phyloP scores from a whole-genome alignment of 2,113 vertebrate genomes.

The Mormyrus iriodes region DNA sequence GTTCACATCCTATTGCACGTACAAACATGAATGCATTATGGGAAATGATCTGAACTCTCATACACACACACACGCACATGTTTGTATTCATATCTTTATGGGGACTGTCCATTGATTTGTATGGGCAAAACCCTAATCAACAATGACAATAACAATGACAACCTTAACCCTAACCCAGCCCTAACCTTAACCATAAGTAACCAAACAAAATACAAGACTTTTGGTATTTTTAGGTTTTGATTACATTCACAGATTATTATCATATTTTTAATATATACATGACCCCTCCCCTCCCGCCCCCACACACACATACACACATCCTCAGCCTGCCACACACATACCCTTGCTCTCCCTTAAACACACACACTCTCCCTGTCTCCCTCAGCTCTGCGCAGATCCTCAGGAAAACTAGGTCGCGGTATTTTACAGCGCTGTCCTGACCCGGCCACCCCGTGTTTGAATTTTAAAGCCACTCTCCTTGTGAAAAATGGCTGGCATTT shows the following conservation, averaged over 20 bases:
- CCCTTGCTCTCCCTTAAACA: not conserved
- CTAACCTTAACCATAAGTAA: too few species aligned
- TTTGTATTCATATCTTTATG: too few species aligned
- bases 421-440: not conserved
- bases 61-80: not conserved
- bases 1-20: too few species aligned
- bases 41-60: not conserved
- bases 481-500: not conserved
- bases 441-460: not conserved
- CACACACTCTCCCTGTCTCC: not conserved
- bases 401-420: not conserved
- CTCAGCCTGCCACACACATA: not conserved
- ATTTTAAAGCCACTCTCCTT: constrained; percentile 4
- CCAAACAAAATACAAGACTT: too few species aligned
- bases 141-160: too few species aligned
- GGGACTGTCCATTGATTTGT: too few species aligned
- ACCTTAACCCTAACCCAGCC: too few species aligned
- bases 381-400: not conserved
- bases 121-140: too few species aligned
- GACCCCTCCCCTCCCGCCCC: too few species aligned
- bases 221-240: too few species aligned
- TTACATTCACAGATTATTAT: too few species aligned
- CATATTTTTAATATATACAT: too few species aligned
- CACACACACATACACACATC: not conserved
- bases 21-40: not conserved